Evolutionary conservation across 2,888 invertebrate species (phyloP).

Genomic region (Sinhomidia bicolor): DNA sequence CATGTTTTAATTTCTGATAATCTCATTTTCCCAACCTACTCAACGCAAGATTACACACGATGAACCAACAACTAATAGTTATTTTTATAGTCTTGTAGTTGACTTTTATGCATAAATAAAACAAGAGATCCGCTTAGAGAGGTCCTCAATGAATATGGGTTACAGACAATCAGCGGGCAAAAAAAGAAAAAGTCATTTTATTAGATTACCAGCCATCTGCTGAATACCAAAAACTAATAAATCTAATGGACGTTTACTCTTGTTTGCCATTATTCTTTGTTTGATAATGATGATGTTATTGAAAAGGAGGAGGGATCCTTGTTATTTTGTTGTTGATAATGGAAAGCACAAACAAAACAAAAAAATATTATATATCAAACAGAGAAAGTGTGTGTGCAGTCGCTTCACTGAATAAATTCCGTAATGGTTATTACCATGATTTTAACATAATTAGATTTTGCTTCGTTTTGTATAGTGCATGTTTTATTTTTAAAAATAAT

Average conservation of each 20-base stretch:
- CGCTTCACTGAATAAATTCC: background rate
- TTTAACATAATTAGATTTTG: background rate
- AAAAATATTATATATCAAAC: constrained; percentile 4
- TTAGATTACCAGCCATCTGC: constrained; percentile 38
- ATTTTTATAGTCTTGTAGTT: background rate
- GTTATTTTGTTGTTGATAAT: constrained; percentile 31
- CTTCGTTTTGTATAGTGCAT: background rate
- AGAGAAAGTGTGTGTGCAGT: constrained; percentile 64
- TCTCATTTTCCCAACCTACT: constrained; percentile 7
- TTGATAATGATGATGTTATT: background rate
- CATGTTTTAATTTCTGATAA: constrained; percentile 13
- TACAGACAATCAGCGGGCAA: background rate
- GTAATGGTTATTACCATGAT: constrained; percentile 1
- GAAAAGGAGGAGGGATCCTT: background rate
- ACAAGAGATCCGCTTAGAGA: background rate
- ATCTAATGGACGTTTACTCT: constrained; percentile 58
- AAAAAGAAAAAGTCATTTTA: constrained; percentile 15
- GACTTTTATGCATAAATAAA: constrained; percentile 1
- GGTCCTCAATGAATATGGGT: background rate
- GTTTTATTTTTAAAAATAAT: background rate
- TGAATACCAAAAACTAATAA: constrained; percentile 65
- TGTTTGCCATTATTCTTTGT: background rate
- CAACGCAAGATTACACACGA: background rate
- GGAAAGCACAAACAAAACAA: constrained; percentile 47
- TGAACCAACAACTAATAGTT: background rate